phyloP scores from a whole-genome alignment of 2,113 vertebrate genomes.

The Isichthys henryi region DNA sequence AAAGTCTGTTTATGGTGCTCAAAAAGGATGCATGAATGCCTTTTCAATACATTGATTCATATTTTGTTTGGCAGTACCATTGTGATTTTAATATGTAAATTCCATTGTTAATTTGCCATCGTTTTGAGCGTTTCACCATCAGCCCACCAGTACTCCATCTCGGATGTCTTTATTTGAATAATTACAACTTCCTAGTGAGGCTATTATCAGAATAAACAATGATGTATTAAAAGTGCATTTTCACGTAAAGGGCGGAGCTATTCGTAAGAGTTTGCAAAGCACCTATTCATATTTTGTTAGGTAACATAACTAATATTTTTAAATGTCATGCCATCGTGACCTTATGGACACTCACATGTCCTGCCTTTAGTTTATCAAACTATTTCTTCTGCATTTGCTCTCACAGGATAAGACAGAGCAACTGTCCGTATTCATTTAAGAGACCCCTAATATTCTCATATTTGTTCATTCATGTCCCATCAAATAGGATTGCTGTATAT shows the following conservation, averaged over 20 bases:
- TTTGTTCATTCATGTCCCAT: constrained; percentile 24
- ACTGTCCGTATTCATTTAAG: constrained; percentile 3
- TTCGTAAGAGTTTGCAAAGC: not conserved
- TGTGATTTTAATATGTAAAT: not conserved
- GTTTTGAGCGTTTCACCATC: not conserved
- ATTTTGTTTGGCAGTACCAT: not conserved
- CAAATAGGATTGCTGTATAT: constrained; percentile 22
- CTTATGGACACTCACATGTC: not conserved
- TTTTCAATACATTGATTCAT: not conserved
- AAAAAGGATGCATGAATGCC: not conserved
- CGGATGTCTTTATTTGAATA: constrained; percentile 2
- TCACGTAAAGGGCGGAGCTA: not conserved
- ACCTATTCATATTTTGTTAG: not conserved
- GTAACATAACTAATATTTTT: not conserved
- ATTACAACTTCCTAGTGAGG: not conserved
- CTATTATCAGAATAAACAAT: not conserved
- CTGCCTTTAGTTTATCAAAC: not conserved
- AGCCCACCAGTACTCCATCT: not conserved
- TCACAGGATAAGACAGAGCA: not conserved
- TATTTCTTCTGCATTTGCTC: not conserved
- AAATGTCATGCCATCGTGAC: not conserved
- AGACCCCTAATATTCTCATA: constrained; percentile 22
- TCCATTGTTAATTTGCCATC: not conserved
- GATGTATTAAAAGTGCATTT: not conserved
- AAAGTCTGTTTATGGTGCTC: not conserved